These are phyloP conservation scores for Lamprotornis superbus DNA, from an alignment of 2,113 vertebrate genomes.

Conservation along the genomic window DNA sequence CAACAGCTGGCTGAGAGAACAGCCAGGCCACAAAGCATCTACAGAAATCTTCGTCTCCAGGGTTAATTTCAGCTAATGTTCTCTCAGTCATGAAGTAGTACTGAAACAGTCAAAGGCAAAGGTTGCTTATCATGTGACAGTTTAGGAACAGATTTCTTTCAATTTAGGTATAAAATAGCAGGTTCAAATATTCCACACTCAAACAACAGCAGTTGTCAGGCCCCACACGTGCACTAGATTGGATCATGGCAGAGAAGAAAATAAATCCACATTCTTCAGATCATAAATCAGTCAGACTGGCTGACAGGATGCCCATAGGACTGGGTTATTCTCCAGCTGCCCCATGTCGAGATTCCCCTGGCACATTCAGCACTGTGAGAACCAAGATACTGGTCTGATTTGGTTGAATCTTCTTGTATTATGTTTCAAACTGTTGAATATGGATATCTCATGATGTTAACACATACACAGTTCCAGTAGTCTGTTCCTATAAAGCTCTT, in stretches of 20 bases:
- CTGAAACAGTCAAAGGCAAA: not conserved
- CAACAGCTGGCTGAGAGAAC: not conserved
- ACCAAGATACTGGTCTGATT: not conserved
- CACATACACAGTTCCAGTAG: not conserved
- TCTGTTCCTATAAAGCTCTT: not conserved
- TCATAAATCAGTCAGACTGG: conserved; percentile 16
- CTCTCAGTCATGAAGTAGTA: not conserved
- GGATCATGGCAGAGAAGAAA: not conserved
- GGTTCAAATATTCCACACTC: not conserved
- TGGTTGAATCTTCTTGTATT: not conserved
- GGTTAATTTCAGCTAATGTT: not conserved
- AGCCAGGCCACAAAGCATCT: not conserved
- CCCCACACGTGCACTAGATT: not conserved
- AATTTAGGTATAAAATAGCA: conserved; percentile 20
- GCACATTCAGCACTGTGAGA: not conserved
- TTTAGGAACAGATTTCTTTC: conserved; percentile 13
- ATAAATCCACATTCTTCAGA: conserved; percentile 16
- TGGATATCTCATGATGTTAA: not conserved
- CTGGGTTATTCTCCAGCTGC: conserved; percentile 4
- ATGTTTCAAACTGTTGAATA: conserved; percentile 12
- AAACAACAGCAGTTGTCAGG: not conserved
- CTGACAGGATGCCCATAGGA: not conserved
- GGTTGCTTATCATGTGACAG: not conserved
- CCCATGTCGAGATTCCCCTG: not conserved
- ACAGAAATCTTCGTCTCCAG: not conserved